These are phyloP conservation scores for Aplidium turbinatum DNA, from an alignment of 23 tunicate species.

Conservation along the genomic window DNA sequence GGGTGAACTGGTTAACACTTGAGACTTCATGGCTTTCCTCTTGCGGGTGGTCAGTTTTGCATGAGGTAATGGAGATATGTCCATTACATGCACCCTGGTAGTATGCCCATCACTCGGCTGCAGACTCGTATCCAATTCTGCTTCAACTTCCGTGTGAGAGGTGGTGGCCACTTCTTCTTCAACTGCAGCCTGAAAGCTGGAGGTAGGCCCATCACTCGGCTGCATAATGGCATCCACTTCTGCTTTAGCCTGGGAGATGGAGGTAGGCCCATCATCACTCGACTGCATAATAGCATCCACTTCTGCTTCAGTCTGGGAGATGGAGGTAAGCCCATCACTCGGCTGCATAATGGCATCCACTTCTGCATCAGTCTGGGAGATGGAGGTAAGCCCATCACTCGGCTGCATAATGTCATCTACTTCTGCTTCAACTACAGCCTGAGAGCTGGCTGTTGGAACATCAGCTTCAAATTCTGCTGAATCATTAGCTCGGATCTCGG, in stretches of 20 bases:
- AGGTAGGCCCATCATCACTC: neutral
- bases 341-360: too few species aligned
- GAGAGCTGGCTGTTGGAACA: neutral
- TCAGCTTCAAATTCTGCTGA: too few species aligned
- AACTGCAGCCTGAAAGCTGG: neutral
- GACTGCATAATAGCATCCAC: too few species aligned
- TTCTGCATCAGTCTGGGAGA: too few species aligned
- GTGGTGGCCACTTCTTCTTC: neutral
- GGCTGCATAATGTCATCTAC: too few species aligned
- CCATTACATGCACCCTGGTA: conserved; percentile 6
- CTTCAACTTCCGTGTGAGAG: neutral
- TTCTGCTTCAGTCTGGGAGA: too few species aligned
- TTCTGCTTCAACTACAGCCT: neutral
- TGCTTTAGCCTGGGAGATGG: neutral
- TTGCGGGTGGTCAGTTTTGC: conserved; percentile 4
- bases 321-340: too few species aligned
- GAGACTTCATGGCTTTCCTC: neutral
- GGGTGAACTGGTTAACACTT: conserved; percentile 8
- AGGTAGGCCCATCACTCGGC: neutral
- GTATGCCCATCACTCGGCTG: too few species aligned
- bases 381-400: too few species aligned
- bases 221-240: neutral
- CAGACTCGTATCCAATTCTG: too few species aligned
- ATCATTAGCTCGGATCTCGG: too few species aligned
- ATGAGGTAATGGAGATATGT: conserved; percentile 9